phyloP scores from a whole-genome alignment of 2,888 invertebrate genomes.

The Spilosoma lubricipeda region DNA sequence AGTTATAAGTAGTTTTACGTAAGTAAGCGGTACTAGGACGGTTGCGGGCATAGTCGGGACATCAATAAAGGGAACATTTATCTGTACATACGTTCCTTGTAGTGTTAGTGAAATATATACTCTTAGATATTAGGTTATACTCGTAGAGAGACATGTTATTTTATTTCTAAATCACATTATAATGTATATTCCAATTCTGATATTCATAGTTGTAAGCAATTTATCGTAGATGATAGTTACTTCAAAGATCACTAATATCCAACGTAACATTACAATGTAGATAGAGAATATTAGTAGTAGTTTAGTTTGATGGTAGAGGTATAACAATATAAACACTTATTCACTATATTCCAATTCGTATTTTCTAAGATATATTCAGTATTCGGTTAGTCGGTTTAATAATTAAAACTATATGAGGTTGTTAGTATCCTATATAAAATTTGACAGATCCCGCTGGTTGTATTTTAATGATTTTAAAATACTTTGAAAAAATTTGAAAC shows the following conservation, averaged over 20 bases:
- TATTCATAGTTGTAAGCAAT: too few species aligned
- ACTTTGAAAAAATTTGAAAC: too few species aligned
- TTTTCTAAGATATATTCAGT: neutral
- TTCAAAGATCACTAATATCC: too few species aligned
- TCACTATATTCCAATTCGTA: neutral
- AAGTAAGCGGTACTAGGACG: too few species aligned
- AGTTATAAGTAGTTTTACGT: too few species aligned
- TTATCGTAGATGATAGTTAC: too few species aligned
- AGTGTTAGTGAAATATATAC: neutral
- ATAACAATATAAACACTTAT: neutral
- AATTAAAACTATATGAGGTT: too few species aligned
- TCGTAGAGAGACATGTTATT: neutral
- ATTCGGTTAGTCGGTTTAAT: too few species aligned
- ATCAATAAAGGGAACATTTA: too few species aligned
- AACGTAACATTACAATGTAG: too few species aligned
- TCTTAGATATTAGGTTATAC: neutral
- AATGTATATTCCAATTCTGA: too few species aligned
- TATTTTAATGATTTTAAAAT: neutral
- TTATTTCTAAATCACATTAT: neutral
- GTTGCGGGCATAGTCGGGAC: too few species aligned
- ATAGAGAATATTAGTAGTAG: neutral
- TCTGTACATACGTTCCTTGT: neutral
- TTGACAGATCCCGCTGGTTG: neutral
- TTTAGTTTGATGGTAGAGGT: neutral
- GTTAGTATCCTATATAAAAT: neutral